Conservation (phyloP, 2,113 vertebrate genomes). For the Bufo gargarizans region DNA sequence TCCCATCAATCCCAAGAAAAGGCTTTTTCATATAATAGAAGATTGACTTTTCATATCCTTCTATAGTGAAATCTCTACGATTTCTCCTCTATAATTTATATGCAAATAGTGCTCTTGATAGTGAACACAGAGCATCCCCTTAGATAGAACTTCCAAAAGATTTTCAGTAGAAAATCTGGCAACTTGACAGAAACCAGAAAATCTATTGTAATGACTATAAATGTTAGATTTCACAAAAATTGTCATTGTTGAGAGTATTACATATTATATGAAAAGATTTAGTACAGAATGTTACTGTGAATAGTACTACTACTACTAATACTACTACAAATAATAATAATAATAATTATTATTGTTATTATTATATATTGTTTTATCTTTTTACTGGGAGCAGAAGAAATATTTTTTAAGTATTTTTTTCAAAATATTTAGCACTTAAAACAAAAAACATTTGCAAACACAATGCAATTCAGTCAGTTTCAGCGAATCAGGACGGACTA, state of each 20-base stretch:
- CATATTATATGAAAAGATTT: not conserved
- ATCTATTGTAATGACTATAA: constrained; percentile 54
- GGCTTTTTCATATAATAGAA: constrained; percentile 46
- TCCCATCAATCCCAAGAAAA: constrained; percentile 46
- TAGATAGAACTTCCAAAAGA: constrained; percentile 61
- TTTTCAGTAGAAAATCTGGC: constrained; percentile 62
- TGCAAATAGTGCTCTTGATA: constrained; percentile 64
- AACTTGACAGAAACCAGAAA: constrained; percentile 64
- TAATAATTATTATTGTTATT: not conserved
- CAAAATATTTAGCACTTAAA: no score
- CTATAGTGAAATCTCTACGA: constrained; percentile 58
- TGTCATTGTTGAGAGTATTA: not conserved
- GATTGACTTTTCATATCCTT: constrained; percentile 60
- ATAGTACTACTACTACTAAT: no score
- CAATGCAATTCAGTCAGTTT: no score
- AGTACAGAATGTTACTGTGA: no score
- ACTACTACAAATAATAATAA: no score
- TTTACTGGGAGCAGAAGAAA: not conserved
- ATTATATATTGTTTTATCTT: not conserved
- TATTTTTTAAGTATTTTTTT: not conserved
- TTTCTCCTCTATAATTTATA: constrained; percentile 65
- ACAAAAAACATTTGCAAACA: no score
- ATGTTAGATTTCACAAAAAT: constrained; percentile 19
- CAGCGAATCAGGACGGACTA: no score
- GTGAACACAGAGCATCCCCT: constrained; percentile 54